These are phyloP conservation scores for Drosophila eohydei DNA, from an alignment of 2,888 invertebrate species.

Conservation along the genomic window DNA sequence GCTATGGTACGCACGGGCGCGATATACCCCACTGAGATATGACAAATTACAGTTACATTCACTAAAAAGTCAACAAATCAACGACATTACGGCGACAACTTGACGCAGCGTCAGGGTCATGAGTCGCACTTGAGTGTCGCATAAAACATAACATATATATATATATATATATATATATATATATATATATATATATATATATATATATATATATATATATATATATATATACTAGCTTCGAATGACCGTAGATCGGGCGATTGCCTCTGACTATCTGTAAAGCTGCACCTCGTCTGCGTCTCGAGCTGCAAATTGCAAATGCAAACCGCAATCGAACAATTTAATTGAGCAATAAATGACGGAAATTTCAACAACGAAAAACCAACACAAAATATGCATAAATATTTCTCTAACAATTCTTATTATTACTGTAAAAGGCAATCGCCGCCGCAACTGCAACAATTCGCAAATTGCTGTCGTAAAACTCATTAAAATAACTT, in stretches of 20 bases:
- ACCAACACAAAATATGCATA: not conserved
- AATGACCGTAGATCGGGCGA: slow-evolving; percentile 44
- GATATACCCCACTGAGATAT: slow-evolving; percentile 29
- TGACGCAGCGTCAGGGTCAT: slow-evolving; percentile 46
- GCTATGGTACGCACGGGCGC: not conserved
- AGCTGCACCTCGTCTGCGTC: slow-evolving; percentile 15
- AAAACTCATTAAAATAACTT: slow-evolving; percentile 55
- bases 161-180: slow-evolving; percentile 3
- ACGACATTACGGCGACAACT: slow-evolving; percentile 35
- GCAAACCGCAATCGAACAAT: slow-evolving; percentile 62
- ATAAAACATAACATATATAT: slow-evolving; percentile 45
- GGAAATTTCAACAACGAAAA: slow-evolving; percentile 56
- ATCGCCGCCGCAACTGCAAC: slow-evolving; percentile 23
- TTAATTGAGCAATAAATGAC: slow-evolving; percentile 77
- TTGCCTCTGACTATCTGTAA: slow-evolving; percentile 40
- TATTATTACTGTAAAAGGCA: slow-evolving; percentile 37
- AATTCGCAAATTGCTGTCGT: slow-evolving; percentile 31
- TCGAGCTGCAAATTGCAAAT: slow-evolving; percentile 55
- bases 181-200: not conserved
- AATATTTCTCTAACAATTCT: slow-evolving; percentile 21
- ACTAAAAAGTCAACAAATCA: slow-evolving; percentile 34
- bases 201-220: slow-evolving; percentile 3
- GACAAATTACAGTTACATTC: slow-evolving; percentile 16
- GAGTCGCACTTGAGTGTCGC: slow-evolving; percentile 45
- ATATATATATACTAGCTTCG: slow-evolving; percentile 8